Percentiles rank a stretch among this genome's conserved stretches.
Evolutionary conservation across 2,797 vertebrate genomes (phyloP).

Genomic region (Sternarchorhynchus goeldii): DNA sequence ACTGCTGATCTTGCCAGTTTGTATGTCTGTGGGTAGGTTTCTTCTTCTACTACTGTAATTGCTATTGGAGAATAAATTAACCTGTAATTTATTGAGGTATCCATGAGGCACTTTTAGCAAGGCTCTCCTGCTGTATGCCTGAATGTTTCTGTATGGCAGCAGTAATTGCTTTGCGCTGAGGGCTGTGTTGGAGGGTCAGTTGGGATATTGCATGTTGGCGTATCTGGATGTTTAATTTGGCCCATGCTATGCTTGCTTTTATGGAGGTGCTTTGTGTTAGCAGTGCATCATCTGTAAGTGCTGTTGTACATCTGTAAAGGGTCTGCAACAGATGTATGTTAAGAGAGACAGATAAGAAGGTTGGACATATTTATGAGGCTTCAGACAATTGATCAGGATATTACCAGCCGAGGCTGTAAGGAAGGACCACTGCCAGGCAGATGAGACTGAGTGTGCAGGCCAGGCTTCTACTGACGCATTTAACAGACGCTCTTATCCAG

Average conservation of each 20-base stretch:
- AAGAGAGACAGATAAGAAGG: constrained; percentile 24
- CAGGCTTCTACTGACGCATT: too few species aligned
- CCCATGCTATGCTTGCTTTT: not conserved
- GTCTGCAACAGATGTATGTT: constrained; percentile 1
- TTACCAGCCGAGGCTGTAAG: constrained; percentile 51
- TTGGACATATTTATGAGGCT: constrained; percentile 29
- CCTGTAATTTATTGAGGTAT: too few species aligned
- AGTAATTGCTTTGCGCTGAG: not conserved
- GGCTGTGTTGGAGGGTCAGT: not conserved
- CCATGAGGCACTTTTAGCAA: too few species aligned
- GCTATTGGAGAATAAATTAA: too few species aligned
- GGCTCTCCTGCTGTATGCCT: too few species aligned
- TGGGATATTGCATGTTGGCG: not conserved
- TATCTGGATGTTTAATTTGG: too few species aligned
- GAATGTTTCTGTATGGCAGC: not conserved
- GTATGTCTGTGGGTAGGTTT: too few species aligned
- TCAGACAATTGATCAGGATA: constrained; percentile 57
- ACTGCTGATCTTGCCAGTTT: too few species aligned
- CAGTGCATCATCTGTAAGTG: not conserved
- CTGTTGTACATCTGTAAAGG: not conserved
- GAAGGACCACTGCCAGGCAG: constrained; percentile 19
- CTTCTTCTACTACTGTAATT: too few species aligned
- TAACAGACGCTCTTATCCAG: too few species aligned
- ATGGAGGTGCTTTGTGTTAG: not conserved
- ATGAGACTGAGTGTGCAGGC: not conserved